Evolutionary conservation across 2,113 vertebrate genomes (phyloP), one percentile per base, ranked within the genome.

Genomic region (Silurus glanis): DNA sequence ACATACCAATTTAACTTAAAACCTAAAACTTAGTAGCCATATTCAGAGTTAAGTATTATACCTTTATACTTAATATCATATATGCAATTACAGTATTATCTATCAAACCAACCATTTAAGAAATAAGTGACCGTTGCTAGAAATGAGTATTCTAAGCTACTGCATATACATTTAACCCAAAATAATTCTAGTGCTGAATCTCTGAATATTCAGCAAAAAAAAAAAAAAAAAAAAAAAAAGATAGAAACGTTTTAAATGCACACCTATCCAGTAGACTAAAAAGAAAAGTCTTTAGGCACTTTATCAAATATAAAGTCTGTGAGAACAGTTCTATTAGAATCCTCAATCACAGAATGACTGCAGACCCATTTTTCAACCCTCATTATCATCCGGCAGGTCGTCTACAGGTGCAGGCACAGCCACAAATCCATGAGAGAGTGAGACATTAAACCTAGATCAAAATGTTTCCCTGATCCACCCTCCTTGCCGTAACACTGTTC

Each of bases 371-470:
- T 37, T 66, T 9, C 72, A 61, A 21, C 14, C 25, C 53, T 25
- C 19, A 19, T 17, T 6, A 9, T 56, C 23, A 85, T 51, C 55
- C 13, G 7, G n/a, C 83, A 25, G 58, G 91, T 90, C 6, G 83
- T 87, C 76, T 58, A 74, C 83, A 90, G 89, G 92, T 93, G 87
- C 90, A 92, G 90, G 88, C 79, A 84, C 86, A 84, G 90, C 89
- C 88, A 85, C 85, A 92, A 93, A 94, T 92, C 94, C 92, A 87
- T 53, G 82, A 59, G 87, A 92, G 92, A 83, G 28, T 87, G 45
- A 89, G 64, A 90, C 89, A 91, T 90, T 93, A 92, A 92, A 93
- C 90, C 89, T 51, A 83, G 92, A 94, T 95, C 93, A 94, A 94
- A 94, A 92, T 87, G 69, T 89, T 89, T 84, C 78, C 90, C 91